These are phyloP conservation scores for Uromys caudimaculatus DNA, from an alignment of 2,797 vertebrate genomes.

Conservation along the genomic window DNA sequence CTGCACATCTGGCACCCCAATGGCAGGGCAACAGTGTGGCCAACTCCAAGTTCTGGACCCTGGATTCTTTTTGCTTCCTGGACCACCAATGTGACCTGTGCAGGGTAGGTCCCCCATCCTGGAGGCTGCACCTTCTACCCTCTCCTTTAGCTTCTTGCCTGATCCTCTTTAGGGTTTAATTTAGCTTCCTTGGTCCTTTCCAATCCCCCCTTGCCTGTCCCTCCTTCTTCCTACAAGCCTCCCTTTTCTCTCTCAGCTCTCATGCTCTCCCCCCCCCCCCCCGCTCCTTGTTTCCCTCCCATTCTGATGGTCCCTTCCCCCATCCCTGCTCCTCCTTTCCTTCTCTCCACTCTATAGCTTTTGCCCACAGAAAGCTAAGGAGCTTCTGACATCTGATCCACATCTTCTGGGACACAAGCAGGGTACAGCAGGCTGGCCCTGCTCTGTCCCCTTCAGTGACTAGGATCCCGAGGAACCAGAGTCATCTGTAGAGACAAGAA, in stretches of 20 bases:
- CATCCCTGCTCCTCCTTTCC: background rate
- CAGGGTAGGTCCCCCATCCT: constrained; percentile 88
- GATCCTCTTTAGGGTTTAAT: background rate
- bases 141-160: background rate
- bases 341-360: background rate
- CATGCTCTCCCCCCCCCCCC: too few species aligned
- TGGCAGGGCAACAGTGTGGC: constrained; percentile 95
- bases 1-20: constrained; percentile 90
- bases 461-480: background rate
- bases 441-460: background rate
- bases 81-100: constrained; percentile 94
- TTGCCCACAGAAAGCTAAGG: background rate
- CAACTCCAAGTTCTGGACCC: constrained; percentile 94
- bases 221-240: background rate
- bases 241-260: background rate
- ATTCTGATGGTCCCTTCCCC: background rate
- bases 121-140: background rate
- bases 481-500: background rate
- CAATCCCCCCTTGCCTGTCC: background rate
- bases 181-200: background rate
- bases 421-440: background rate
- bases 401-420: background rate
- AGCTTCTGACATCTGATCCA: background rate
- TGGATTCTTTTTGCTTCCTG: constrained; percentile 95
- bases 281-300: background rate